Conservation (phyloP, 2,113 vertebrate genomes). For the Melanostigma gelatinosum region DNA sequence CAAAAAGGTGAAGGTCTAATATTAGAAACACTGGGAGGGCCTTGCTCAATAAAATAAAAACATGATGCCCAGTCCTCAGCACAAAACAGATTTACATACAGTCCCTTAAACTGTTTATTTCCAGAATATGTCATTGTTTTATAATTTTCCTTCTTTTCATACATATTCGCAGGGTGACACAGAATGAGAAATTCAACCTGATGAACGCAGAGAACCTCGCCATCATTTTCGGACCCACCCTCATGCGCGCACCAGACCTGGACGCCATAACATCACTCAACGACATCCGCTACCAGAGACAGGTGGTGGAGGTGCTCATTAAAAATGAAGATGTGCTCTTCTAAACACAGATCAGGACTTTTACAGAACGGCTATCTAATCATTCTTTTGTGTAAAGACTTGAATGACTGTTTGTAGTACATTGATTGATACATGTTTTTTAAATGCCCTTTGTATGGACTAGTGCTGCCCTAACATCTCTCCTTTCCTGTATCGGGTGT, state of each 20-base stretch:
- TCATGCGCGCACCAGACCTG: slow-evolving; percentile 93
- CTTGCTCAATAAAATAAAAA: neutral
- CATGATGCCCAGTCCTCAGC: neutral
- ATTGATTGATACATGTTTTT: slow-evolving; percentile 58
- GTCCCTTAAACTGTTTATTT: neutral
- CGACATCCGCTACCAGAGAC: slow-evolving; percentile 98
- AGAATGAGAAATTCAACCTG: slow-evolving; percentile 95
- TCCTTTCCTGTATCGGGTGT: slow-evolving; percentile 84
- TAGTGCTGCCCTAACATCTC: slow-evolving; percentile 76
- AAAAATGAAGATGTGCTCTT: slow-evolving; percentile 98
- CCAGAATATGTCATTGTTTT: neutral
- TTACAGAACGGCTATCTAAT: slow-evolving; percentile 79
- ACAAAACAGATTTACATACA: neutral
- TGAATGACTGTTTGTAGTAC: slow-evolving; percentile 82
- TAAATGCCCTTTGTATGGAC: slow-evolving; percentile 63
- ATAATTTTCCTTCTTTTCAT: neutral
- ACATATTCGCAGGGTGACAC: slow-evolving; percentile 87
- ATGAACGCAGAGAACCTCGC: slow-evolving; percentile 99
- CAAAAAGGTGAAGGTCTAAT: neutral
- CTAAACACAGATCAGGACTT: slow-evolving; percentile 84
- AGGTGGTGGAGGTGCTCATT: slow-evolving; percentile 98
- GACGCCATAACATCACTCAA: slow-evolving; percentile 95
- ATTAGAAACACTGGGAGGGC: neutral
- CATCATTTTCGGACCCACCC: slow-evolving; percentile 96
- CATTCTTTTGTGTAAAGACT: slow-evolving; percentile 83